phyloP scores from a whole-genome alignment of 2,888 invertebrate genomes.

The Pammene fasciana region DNA sequence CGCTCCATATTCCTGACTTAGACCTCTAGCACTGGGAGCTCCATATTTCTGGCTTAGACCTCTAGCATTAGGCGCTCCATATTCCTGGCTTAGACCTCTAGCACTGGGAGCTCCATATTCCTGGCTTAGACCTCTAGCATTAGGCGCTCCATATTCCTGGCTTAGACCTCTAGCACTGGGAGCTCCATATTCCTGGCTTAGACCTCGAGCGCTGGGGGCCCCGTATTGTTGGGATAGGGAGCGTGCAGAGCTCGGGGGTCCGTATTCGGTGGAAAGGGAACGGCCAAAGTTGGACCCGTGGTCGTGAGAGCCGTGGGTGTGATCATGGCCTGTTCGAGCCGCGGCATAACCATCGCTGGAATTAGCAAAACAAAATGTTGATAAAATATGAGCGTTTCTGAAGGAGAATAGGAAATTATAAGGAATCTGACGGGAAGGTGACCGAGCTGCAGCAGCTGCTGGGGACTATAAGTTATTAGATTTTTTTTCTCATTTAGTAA shows the following conservation, averaged over 20 bases:
- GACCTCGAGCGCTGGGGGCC: constrained; percentile 11
- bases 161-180: constrained; percentile 7
- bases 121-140: constrained; percentile 52
- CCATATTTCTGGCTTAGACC: neutral
- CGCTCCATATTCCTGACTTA: constrained; percentile 42
- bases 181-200: neutral
- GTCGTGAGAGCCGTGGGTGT: constrained; percentile 43
- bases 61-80: constrained; percentile 20
- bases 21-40: constrained; percentile 2
- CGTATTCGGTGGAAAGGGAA: constrained; percentile 45
- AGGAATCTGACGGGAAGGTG: too few species aligned
- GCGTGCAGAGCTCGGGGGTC: constrained; percentile 43
- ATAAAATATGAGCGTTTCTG: too few species aligned
- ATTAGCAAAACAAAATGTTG: constrained; percentile 30
- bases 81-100: constrained; percentile 43
- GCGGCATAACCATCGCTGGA: constrained; percentile 66
- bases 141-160: constrained; percentile 47
- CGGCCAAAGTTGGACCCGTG: constrained; percentile 39
- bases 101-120: constrained; percentile 48
- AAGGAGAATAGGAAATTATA: too few species aligned
- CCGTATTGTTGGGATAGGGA: constrained; percentile 46
- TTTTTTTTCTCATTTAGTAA: too few species aligned
- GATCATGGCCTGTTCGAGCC: constrained; percentile 54
- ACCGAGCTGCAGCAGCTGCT: too few species aligned
- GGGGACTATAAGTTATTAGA: too few species aligned